Conservation (phyloP, 2,113 vertebrate genomes). For the Coracopsis vasa region DNA sequence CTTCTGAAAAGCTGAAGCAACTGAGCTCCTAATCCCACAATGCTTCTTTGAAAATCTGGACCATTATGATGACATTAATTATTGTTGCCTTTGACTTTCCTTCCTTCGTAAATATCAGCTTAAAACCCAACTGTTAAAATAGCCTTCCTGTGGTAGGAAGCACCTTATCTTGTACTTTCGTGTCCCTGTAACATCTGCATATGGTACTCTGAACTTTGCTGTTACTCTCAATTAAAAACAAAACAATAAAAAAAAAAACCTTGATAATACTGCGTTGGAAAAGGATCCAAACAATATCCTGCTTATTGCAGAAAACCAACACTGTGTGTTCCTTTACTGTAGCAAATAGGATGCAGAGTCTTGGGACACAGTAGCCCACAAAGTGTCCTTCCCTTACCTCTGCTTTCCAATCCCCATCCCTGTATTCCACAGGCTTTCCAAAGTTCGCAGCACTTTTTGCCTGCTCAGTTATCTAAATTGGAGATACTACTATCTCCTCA, state of each 20-base stretch:
- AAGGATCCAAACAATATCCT: constrained; percentile 42
- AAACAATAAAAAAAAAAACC: neutral
- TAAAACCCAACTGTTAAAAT: constrained; percentile 43
- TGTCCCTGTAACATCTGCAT: constrained; percentile 58
- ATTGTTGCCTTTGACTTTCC: constrained; percentile 60
- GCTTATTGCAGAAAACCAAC: constrained; percentile 44
- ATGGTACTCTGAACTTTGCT: constrained; percentile 42
- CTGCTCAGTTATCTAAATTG: neutral
- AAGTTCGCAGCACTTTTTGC: neutral
- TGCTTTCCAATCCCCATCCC: constrained; percentile 10
- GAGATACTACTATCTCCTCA: constrained; percentile 5
- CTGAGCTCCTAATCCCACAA: neutral
- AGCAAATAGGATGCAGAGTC: constrained; percentile 16
- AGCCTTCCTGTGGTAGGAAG: constrained; percentile 69
- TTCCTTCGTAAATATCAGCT: constrained; percentile 54
- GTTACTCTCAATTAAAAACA: constrained; percentile 27
- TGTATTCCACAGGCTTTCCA: neutral
- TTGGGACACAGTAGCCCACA: neutral
- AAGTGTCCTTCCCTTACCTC: constrained; percentile 44
- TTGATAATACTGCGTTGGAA: constrained; percentile 61
- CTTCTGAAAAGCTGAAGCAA: neutral
- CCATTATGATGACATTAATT: constrained; percentile 51
- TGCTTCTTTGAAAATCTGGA: constrained; percentile 4
- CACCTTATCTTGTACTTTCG: constrained; percentile 68
- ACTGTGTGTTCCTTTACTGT: neutral